A percentile compares a stretch with the other conserved stretches of the same genome.
These are phyloP conservation scores for Anableps anableps DNA, from an alignment of 2,797 vertebrate genomes.

Conservation along the genomic window DNA sequence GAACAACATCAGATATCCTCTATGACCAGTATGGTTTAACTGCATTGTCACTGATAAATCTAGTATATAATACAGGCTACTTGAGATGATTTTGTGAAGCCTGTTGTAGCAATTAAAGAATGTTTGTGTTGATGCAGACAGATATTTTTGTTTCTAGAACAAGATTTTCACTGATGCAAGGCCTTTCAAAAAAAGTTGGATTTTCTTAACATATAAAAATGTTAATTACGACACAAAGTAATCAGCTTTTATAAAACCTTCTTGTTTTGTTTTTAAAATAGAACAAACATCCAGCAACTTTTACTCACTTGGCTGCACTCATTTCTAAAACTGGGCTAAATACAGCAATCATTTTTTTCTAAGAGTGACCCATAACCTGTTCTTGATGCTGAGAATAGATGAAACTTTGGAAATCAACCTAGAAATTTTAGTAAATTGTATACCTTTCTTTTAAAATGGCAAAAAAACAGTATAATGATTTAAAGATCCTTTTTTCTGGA, in stretches of 20 bases:
- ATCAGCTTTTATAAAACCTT: not conserved
- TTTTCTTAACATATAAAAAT: not conserved
- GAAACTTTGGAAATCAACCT: not conserved
- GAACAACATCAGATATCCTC: too few species aligned
- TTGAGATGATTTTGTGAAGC: not conserved
- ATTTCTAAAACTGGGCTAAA: not conserved
- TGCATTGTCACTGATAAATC: not conserved
- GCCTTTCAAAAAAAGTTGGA: not conserved
- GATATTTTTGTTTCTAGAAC: not conserved
- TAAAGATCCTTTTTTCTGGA: not conserved
- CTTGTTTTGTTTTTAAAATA: not conserved
- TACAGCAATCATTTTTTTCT: not conserved
- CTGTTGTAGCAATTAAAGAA: not conserved
- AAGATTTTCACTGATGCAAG: not conserved
- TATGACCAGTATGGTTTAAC: too few species aligned
- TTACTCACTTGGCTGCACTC: not conserved
- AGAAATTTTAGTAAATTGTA: not conserved
- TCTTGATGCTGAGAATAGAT: not conserved
- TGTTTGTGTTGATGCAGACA: not conserved
- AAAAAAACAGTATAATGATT: not conserved
- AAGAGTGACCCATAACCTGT: not conserved
- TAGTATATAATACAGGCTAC: not conserved
- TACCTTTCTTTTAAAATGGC: not conserved
- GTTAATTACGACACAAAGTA: not conserved
- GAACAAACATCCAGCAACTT: not conserved